Base-by-base conservation (phyloP, 2,888 invertebrate genomes). In the Cerastis leucographa region DNA sequence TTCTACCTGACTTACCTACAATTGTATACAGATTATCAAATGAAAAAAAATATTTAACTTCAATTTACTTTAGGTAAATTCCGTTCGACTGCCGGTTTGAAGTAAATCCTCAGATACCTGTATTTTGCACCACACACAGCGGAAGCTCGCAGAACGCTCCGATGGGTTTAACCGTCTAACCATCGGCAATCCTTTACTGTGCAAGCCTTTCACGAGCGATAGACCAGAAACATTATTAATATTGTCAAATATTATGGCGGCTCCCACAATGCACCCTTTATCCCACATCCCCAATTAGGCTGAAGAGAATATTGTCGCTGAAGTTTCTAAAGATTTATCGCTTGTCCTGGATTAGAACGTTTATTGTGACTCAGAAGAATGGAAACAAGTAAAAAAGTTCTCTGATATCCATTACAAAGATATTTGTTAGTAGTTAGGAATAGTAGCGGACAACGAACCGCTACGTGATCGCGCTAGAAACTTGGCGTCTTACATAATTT, bases 141-240 rank as follows among this genome's bases (percentile, higher is more conserved):
- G 93, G 94, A 94, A 94, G 93, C 93, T 89, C 89, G 88, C 89
- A 90, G 89, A 89, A 91, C 92, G 92, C 92, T 91, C 87, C 88
- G 88, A 78, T 89, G 91, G 90, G 88, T 90, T 92, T 92, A 92
- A 93, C 91, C 93, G 91, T 93, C 88, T 91, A 93, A 91, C 93
- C 92, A 91, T 92, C 90, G 88, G 89, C 95, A 96, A 96, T 96
- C 96, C 96, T 96, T 96, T 95, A 92, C 93, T 90, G 89, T 89
- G 87, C 92, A 94, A 94, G 91, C 94, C 95, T 95, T 96, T 96
- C 91, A 93, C 90, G 91, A 93, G 94, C 93, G 94, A 91, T 89
- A 94, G 94, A 92, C 92, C 94, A 93, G 92, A 93, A 95, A 93
- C 90, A 89, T 92, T 93, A 93, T 92, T 93, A 94, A 96, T 94